Evolutionary conservation across 2,797 vertebrate species (phyloP).

Genomic region (Syngnathus rostellatus): DNA sequence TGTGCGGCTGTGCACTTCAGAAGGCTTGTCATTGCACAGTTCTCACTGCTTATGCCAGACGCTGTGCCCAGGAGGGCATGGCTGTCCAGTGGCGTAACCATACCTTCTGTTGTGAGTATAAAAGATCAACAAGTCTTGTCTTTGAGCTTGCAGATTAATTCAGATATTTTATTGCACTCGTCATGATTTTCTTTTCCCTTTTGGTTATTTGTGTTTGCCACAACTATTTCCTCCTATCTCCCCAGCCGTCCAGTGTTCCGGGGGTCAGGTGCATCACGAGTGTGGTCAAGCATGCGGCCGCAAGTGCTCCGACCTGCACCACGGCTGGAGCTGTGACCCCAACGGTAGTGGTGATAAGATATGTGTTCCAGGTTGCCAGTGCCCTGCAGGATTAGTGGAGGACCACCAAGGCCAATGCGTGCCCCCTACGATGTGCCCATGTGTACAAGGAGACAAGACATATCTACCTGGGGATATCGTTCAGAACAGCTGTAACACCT

Average conservation of each 20-base stretch:
- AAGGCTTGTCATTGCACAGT: slow-evolving; percentile 70
- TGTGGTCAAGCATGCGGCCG: slow-evolving; percentile 68
- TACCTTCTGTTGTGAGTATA: slow-evolving; percentile 77
- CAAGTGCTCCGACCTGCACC: slow-evolving; percentile 68
- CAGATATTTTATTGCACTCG: no score
- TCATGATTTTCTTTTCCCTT: no score
- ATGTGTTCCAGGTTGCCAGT: slow-evolving; percentile 83
- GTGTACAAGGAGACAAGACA: slow-evolving; percentile 53
- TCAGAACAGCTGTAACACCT: slow-evolving; percentile 72
- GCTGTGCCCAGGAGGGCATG: slow-evolving; percentile 75
- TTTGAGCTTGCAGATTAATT: no score
- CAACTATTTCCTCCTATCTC: neutral
- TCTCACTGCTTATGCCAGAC: slow-evolving; percentile 72
- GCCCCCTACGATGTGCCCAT: slow-evolving; percentile 69
- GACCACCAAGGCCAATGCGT: slow-evolving; percentile 77
- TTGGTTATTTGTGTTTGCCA: neutral
- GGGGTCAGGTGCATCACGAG: slow-evolving; percentile 79
- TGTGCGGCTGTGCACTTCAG: slow-evolving; percentile 66
- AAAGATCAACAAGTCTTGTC: no score
- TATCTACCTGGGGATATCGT: slow-evolving; percentile 59
- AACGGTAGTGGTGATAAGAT: slow-evolving; percentile 11
- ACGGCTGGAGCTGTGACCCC: slow-evolving; percentile 53
- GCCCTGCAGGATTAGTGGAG: slow-evolving; percentile 70
- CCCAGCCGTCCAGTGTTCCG: slow-evolving; percentile 69
- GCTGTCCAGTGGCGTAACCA: slow-evolving; percentile 73